These are phyloP conservation scores for Poecilobothrus nobilitatus DNA, from an alignment of 2,888 invertebrate species.

Conservation along the genomic window DNA sequence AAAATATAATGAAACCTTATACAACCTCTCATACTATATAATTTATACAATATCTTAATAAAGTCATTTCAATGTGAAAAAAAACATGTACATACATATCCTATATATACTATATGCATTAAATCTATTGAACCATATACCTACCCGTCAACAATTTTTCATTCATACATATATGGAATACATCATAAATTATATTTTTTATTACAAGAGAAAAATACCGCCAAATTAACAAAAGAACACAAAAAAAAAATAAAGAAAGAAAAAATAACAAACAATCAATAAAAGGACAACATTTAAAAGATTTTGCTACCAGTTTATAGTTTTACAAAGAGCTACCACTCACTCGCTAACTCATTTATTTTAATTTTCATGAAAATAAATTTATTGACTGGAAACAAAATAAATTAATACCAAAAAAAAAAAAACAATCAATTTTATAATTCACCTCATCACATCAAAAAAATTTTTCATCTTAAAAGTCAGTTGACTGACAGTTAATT, in stretches of 20 bases:
- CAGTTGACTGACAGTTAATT: background rate
- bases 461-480: background rate
- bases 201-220: background rate
- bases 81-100: background rate
- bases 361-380: constrained; percentile 13
- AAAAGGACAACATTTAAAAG: background rate
- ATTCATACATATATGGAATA: background rate
- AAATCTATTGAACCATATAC: constrained; percentile 6
- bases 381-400: constrained; percentile 19
- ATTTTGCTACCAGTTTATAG: background rate
- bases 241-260: background rate
- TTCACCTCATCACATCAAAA: background rate
- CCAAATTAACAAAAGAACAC: background rate
- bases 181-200: background rate
- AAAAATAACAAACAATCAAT: too few relatives aligned
- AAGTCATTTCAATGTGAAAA: background rate
- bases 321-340: background rate
- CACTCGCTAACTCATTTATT: background rate
- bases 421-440: background rate
- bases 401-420: constrained; percentile 18
- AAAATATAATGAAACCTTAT: too few relatives aligned
- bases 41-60: background rate
- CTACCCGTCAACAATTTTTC: background rate
- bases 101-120: background rate
- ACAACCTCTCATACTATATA: too few relatives aligned